Conservation (phyloP, 2,888 invertebrate species). For the Epirrhoe alternata region DNA sequence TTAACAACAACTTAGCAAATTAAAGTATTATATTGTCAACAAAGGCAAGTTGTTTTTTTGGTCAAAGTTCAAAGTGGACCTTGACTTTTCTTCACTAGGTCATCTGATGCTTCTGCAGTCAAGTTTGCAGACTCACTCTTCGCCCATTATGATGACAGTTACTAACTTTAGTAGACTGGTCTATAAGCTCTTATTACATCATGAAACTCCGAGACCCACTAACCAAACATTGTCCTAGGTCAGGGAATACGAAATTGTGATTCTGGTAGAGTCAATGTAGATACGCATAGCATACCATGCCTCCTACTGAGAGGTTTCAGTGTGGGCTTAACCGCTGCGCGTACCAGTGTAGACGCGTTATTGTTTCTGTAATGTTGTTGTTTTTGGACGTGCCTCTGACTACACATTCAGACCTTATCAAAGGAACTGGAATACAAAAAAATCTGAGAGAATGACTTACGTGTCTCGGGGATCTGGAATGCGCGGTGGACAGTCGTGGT, state of each 20-base stretch:
- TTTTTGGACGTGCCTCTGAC: no score
- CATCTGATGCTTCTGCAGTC: neutral
- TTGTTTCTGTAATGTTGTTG: neutral
- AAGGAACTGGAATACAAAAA: no score
- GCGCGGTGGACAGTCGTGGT: no score
- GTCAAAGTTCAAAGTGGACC: neutral
- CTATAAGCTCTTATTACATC: conserved; percentile 27
- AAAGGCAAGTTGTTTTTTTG: neutral
- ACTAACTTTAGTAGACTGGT: conserved; percentile 8
- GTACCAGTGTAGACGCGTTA: conserved; percentile 12
- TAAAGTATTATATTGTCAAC: neutral
- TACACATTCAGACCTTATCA: no score
- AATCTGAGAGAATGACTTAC: no score
- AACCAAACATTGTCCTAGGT: conserved; percentile 51
- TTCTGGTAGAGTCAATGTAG: conserved; percentile 16
- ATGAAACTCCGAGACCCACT: conserved; percentile 36
- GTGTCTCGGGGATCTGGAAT: no score
- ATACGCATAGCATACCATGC: conserved; percentile 16
- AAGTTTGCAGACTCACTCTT: neutral
- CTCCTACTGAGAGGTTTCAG: conserved; percentile 11
- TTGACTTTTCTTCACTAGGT: neutral
- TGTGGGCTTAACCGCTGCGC: conserved; percentile 12
- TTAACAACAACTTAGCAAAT: neutral
- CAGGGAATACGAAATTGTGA: conserved; percentile 29
- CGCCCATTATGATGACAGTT: conserved; percentile 9